Percentiles rank a stretch among this genome's conserved stretches.
phyloP scores from a whole-genome alignment of 2,888 invertebrate genomes.

The Alentia gelatinosa region DNA sequence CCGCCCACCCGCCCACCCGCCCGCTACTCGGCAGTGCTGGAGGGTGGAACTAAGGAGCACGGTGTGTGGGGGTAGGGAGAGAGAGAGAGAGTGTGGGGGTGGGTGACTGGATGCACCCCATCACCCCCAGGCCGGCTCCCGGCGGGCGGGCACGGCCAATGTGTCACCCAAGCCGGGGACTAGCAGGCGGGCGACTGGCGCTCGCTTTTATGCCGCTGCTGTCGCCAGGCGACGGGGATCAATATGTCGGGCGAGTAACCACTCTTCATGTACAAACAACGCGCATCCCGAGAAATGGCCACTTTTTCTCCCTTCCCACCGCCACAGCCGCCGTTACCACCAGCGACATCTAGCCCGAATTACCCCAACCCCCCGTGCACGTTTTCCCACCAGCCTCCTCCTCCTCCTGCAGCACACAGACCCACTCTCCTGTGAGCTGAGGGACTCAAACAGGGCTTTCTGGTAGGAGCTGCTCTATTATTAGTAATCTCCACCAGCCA shows the following conservation, averaged over 20 bases:
- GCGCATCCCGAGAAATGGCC: background rate
- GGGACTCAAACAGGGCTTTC: no score
- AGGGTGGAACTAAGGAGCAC: background rate
- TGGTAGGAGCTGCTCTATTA: no score
- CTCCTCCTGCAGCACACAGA: no score
- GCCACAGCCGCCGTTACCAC: no score
- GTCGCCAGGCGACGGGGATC: background rate
- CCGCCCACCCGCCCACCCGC: no score
- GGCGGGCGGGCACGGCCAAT: slow-evolving; percentile 5
- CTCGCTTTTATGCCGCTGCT: background rate
- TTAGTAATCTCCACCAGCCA: no score
- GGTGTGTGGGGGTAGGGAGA: background rate
- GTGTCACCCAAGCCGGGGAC: background rate
- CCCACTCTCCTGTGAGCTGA: no score
- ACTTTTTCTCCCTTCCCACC: no score
- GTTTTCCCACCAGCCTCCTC: no score
- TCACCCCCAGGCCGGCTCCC: slow-evolving; percentile 17
- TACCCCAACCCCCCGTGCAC: no score
- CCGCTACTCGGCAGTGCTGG: background rate
- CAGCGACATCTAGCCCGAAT: no score
- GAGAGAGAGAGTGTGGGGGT: background rate
- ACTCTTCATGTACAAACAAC: background rate
- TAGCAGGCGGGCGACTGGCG: background rate
- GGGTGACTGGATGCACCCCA: background rate
- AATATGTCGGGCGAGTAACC: background rate